These are phyloP conservation scores for Trissonchulus latispiculum DNA, from an alignment of 2,888 invertebrate genomes.

Conservation along the genomic window DNA sequence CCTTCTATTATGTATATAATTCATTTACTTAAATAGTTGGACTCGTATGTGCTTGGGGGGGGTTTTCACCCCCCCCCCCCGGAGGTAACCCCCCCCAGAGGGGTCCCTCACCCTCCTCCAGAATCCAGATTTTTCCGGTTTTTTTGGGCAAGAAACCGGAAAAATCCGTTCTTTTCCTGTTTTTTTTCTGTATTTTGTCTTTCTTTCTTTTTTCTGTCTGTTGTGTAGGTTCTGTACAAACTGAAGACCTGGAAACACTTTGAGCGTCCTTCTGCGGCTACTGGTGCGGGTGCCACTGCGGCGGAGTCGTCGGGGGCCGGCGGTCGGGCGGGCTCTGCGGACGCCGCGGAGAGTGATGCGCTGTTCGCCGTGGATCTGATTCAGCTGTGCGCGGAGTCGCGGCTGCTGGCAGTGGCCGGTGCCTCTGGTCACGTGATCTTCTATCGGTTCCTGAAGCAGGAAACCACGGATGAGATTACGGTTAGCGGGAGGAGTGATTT, in stretches of 20 bases:
- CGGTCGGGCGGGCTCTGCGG: neutral
- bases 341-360: slow-evolving; percentile 56
- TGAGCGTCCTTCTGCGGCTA: neutral
- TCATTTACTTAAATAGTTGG: too few relatives aligned
- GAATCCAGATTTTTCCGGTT: too few relatives aligned
- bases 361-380: slow-evolving; percentile 80
- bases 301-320: neutral
- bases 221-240: slow-evolving; percentile 39
- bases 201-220: too few relatives aligned
- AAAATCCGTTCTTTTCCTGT: too few relatives aligned
- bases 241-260: slow-evolving; percentile 3
- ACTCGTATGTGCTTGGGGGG: too few relatives aligned
- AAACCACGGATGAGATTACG: slow-evolving; percentile 60
- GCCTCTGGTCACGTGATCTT: slow-evolving; percentile 84
- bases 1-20: too few relatives aligned
- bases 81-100: too few relatives aligned
- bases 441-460: slow-evolving; percentile 87
- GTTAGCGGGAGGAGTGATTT: too few relatives aligned
- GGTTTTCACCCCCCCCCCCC: too few relatives aligned
- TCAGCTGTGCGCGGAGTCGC: slow-evolving; percentile 83
- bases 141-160: too few relatives aligned
- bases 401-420: slow-evolving; percentile 75
- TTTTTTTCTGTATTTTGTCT: too few relatives aligned
- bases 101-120: too few relatives aligned
- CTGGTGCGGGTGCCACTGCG: slow-evolving; percentile 46